phyloP scores from a whole-genome alignment of 2,888 invertebrate species.

The Subacronicta megacephala region DNA sequence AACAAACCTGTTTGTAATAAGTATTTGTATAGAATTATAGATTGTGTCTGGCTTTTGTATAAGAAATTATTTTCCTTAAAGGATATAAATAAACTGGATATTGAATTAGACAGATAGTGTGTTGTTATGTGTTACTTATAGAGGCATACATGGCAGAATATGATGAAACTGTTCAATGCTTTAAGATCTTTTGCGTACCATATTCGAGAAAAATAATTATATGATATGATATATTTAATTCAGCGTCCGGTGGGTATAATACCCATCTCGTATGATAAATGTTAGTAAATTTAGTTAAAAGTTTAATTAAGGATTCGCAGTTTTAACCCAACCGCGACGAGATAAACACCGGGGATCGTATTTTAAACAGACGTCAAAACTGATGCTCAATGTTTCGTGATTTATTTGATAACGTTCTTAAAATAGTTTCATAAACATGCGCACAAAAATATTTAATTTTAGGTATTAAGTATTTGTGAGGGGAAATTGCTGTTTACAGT shows the following conservation, averaged over 20 bases:
- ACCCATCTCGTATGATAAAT: slow-evolving; percentile 14
- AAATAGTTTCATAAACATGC: slow-evolving; percentile 6
- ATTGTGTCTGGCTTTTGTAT: background rate
- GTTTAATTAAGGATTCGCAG: slow-evolving; percentile 29
- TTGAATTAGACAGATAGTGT: no score
- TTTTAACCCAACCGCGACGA: slow-evolving; percentile 9
- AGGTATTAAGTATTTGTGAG: background rate
- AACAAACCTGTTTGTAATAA: no score
- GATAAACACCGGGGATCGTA: slow-evolving; percentile 19
- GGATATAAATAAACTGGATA: background rate
- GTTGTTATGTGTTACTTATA: no score
- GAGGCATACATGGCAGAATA: no score
- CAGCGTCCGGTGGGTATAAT: background rate
- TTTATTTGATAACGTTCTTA: slow-evolving; percentile 23
- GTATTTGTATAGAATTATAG: no score
- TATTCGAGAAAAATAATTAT: no score
- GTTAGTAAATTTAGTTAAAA: slow-evolving; percentile 21
- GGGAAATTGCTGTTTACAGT: background rate
- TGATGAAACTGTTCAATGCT: no score
- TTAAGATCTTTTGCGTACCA: no score
- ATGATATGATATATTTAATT: slow-evolving; percentile 4
- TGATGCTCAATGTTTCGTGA: slow-evolving; percentile 4
- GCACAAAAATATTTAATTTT: slow-evolving; percentile 5
- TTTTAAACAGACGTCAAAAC: slow-evolving; percentile 17
- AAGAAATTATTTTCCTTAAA: background rate